Evolutionary conservation across 2,888 invertebrate species (phyloP).

Genomic region (Bellardia pandia): DNA sequence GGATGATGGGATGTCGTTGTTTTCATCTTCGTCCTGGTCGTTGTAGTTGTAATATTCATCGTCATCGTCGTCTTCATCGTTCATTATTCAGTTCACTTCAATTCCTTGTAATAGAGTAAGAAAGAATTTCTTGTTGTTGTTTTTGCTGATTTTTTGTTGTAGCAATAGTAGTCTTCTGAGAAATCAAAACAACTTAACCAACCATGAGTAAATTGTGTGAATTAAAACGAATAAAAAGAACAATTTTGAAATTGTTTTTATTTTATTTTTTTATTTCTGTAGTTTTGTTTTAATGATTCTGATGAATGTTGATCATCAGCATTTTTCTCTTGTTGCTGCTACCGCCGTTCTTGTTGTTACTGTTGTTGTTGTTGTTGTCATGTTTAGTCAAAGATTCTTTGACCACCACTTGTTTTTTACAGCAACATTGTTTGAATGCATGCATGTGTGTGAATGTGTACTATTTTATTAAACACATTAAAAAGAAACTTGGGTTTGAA

Average conservation of each 20-base stretch:
- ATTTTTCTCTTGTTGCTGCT: constrained; percentile 47
- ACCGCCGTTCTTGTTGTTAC: constrained; percentile 12
- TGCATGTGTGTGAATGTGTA: not conserved
- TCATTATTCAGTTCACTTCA: constrained; percentile 48
- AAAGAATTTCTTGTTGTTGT: constrained; percentile 39
- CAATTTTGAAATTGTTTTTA: constrained; percentile 45
- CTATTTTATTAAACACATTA: constrained; percentile 50
- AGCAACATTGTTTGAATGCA: not conserved
- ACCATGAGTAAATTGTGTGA: constrained; percentile 66
- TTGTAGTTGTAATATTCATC: constrained; percentile 27
- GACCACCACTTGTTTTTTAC: constrained; percentile 30
- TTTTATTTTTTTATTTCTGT: constrained; percentile 34
- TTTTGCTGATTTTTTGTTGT: constrained; percentile 17
- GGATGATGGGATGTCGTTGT: constrained; percentile 44
- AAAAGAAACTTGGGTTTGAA: constrained; percentile 56
- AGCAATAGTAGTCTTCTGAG: constrained; percentile 57
- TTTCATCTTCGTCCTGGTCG: constrained; percentile 36
- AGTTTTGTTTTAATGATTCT: constrained; percentile 57
- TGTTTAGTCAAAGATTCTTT: constrained; percentile 45
- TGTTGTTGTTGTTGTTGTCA: constrained; percentile 25
- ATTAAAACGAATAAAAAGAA: constrained; percentile 65
- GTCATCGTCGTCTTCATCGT: not conserved
- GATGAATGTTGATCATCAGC: constrained; percentile 64
- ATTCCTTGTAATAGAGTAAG: constrained; percentile 52
- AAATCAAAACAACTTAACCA: constrained; percentile 62